A percentile compares a stretch with the other conserved stretches of the same genome.
phyloP scores from a whole-genome alignment of 2,797 vertebrate genomes.

The Streptopelia turtur region DNA sequence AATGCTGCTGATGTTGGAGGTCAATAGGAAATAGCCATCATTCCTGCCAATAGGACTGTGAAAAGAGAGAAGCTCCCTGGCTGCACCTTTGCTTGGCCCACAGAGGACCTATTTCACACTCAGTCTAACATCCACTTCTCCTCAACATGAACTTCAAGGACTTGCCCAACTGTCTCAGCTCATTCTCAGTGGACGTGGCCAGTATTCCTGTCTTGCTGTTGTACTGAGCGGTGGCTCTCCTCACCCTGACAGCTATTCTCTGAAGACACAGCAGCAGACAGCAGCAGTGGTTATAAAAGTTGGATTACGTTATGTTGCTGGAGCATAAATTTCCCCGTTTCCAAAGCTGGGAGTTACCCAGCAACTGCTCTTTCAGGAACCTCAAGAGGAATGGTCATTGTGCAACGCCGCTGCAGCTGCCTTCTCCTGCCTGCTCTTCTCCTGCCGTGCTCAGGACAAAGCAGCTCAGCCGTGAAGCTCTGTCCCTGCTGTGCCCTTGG shows the following conservation, averaged over 20 bases:
- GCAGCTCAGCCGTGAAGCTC: not conserved
- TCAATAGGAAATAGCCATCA: not conserved
- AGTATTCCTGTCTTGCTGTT: not conserved
- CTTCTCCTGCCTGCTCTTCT: not conserved
- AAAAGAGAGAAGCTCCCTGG: not conserved
- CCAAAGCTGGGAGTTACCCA: not conserved
- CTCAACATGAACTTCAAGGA: not conserved
- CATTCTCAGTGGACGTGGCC: not conserved
- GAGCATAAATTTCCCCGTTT: not conserved
- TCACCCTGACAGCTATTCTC: not conserved
- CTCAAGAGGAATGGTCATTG: accelerated
- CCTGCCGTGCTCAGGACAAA: not conserved
- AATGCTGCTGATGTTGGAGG: not conserved
- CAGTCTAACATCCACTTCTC: not conserved
- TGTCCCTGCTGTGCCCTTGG: not conserved
- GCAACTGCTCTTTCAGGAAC: not conserved
- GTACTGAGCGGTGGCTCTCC: not conserved
- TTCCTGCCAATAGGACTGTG: not conserved
- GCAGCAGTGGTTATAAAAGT: not conserved
- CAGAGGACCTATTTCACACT: not conserved
- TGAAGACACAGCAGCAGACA: not conserved
- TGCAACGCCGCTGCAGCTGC: not conserved
- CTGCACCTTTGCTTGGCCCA: not conserved
- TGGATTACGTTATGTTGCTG: not conserved
- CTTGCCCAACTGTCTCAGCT: not conserved